Evolutionary conservation across 2,113 vertebrate genomes (phyloP).

Genomic region (Condylura cristata): DNA sequence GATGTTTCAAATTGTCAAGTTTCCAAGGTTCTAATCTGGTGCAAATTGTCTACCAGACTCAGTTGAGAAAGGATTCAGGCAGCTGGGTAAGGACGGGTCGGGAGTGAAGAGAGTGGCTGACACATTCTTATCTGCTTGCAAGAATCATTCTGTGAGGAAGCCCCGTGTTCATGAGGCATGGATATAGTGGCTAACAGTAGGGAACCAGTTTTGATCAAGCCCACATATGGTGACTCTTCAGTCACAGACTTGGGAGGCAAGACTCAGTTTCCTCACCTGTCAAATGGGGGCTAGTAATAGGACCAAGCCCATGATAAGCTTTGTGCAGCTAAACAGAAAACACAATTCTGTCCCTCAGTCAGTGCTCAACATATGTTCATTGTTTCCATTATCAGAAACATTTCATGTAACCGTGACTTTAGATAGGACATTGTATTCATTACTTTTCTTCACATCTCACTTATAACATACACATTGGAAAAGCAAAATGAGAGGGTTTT

Average conservation of each 20-base stretch:
- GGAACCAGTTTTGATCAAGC: not conserved
- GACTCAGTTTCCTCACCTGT: not conserved
- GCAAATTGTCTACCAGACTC: not conserved
- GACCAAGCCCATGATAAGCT: not conserved
- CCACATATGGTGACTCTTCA: not conserved
- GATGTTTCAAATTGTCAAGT: too few species aligned
- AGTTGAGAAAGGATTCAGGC: not conserved
- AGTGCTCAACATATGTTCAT: not conserved
- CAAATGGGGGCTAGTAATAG: not conserved
- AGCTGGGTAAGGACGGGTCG: not conserved
- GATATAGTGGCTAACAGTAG: not conserved
- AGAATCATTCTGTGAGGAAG: not conserved
- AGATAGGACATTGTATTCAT: not conserved
- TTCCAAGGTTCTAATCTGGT: not conserved
- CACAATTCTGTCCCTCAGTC: not conserved
- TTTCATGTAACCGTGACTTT: not conserved
- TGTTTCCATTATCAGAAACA: not conserved
- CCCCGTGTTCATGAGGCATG: not conserved
- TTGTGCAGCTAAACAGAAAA: not conserved
- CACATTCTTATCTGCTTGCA: not conserved
- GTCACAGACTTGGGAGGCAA: not conserved
- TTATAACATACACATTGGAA: not conserved
- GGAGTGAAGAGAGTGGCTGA: not conserved
- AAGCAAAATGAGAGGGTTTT: not conserved
- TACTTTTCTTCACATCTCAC: not conserved